Evolutionary conservation across 2,797 vertebrate species (phyloP).

Genomic region (Octomys mimax): DNA sequence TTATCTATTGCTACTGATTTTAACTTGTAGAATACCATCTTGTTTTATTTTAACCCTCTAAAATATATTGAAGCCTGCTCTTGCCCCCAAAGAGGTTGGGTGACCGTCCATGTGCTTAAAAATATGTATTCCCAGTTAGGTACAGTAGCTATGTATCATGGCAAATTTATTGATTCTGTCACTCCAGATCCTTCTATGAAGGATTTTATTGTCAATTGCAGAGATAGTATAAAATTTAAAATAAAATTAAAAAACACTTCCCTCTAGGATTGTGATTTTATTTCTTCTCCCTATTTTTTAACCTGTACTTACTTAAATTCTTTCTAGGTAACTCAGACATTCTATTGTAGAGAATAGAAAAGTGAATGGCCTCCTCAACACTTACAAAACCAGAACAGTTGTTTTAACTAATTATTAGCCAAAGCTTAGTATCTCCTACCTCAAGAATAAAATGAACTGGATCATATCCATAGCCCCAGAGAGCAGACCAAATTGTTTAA

Average conservation of each 20-base stretch:
- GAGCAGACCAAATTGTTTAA: conserved; percentile 35
- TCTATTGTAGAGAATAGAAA: neutral
- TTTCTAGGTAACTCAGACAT: neutral
- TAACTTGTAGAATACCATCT: neutral
- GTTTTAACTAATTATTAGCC: conserved; percentile 47
- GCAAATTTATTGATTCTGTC: neutral
- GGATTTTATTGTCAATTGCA: neutral
- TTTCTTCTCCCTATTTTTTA: conserved; percentile 4
- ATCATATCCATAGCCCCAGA: conserved; percentile 26
- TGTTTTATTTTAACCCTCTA: neutral
- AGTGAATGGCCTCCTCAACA: neutral
- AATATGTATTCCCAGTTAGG: neutral
- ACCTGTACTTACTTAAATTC: neutral
- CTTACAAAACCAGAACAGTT: neutral
- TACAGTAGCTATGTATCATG: neutral
- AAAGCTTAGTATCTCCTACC: conserved; percentile 27
- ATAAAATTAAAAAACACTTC: neutral
- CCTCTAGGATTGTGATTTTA: neutral
- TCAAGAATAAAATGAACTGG: conserved; percentile 60
- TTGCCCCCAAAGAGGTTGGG: neutral
- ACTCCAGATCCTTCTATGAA: neutral
- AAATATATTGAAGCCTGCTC: neutral
- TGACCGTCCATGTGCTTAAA: neutral
- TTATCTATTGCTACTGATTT: conserved; percentile 10
- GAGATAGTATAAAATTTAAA: neutral